These are phyloP conservation scores for Salvelinus fontinalis DNA, from an alignment of 2,113 vertebrate species.

Conservation along the genomic window DNA sequence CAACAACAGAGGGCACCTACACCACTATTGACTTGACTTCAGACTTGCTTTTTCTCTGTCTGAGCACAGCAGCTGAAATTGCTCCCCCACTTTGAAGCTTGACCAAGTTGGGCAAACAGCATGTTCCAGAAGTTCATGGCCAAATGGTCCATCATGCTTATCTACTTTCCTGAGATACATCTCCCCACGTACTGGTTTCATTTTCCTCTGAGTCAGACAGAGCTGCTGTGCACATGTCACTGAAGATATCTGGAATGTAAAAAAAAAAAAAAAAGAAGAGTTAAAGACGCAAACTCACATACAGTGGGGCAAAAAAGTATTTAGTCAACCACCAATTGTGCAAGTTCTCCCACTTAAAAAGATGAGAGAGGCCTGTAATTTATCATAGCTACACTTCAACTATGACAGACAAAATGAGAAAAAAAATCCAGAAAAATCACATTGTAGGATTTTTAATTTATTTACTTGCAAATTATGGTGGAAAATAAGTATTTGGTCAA, in stretches of 20 bases:
- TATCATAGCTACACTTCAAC: no score
- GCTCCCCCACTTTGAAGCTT: constrained; percentile 19
- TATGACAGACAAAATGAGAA: no score
- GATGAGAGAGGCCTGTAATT: no score
- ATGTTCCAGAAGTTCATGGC: constrained; percentile 18
- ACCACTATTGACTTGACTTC: background rate
- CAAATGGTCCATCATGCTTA: constrained; percentile 53
- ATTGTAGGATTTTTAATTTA: no score
- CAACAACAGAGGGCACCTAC: constrained; percentile 43
- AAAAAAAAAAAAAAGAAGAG: constrained; percentile 27
- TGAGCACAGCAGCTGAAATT: constrained; percentile 11
- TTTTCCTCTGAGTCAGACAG: constrained; percentile 75
- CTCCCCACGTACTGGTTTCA: constrained; percentile 62
- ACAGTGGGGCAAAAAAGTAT: no score
- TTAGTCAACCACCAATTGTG: no score
- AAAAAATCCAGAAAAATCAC: no score
- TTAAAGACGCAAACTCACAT: constrained; percentile 26
- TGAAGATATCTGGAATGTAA: constrained; percentile 78
- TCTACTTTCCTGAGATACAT: constrained; percentile 73
- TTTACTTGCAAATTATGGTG: no score
- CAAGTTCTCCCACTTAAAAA: no score
- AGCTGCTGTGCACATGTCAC: constrained; percentile 74
- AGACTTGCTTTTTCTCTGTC: constrained; percentile 2
- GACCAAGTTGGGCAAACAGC: constrained; percentile 17
- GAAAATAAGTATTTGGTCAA: no score